These are phyloP conservation scores for Siniperca obscura DNA, from an alignment of 2,797 vertebrate species.

Conservation along the genomic window DNA sequence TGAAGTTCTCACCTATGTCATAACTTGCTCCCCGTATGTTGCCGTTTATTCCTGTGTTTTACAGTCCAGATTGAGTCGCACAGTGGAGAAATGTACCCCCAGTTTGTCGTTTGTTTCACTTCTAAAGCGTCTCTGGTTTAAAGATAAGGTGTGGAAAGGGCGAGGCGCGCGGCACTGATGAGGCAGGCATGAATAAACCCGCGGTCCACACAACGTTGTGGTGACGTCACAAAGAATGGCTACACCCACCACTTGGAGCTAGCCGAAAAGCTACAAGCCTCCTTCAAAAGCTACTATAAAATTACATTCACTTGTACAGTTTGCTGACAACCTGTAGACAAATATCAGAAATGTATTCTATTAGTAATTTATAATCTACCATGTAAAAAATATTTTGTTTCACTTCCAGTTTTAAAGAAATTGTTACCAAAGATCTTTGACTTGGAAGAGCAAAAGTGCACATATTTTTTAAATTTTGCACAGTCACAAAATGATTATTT, in stretches of 20 bases:
- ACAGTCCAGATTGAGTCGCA: not conserved
- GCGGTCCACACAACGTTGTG: not conserved
- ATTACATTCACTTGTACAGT: no score
- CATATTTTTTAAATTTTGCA: not conserved
- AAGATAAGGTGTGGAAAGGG: conserved; percentile 3
- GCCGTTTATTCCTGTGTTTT: not conserved
- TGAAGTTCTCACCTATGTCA: conserved; percentile 37
- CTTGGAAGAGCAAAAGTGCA: not conserved
- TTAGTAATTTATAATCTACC: not conserved
- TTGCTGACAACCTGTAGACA: not conserved
- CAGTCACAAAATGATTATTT: not conserved
- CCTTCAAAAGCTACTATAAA: not conserved
- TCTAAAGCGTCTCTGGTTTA: not conserved
- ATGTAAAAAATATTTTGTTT: not conserved
- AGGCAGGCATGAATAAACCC: conserved; percentile 32
- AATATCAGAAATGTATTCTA: no score
- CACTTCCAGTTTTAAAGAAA: not conserved
- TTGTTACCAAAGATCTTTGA: not conserved
- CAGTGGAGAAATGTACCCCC: not conserved
- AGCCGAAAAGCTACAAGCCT: not conserved
- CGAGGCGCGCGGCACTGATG: conserved; percentile 41
- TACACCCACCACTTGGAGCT: conserved; percentile 35
- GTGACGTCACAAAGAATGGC: conserved; percentile 58
- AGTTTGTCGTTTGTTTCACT: not conserved
- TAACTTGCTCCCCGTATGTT: not conserved